Evolutionary conservation across 2,113 vertebrate genomes (phyloP).

Genomic region (Syrmaticus mikado): DNA sequence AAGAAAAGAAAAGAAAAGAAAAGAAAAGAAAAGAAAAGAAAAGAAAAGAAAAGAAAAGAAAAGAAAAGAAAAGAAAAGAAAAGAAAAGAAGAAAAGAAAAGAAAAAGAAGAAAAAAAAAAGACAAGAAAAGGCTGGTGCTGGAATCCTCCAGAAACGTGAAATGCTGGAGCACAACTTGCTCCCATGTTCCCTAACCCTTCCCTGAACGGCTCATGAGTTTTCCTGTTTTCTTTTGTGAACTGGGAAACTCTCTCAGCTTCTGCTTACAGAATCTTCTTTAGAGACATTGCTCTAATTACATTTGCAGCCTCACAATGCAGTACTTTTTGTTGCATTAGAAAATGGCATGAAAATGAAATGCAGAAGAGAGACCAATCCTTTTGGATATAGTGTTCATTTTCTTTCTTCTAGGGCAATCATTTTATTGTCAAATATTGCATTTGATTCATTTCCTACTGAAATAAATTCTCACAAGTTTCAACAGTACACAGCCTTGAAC

Average conservation of each 20-base stretch:
- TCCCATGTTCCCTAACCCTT: not conserved
- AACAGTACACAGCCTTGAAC: not conserved
- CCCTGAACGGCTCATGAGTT: not conserved
- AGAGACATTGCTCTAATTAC: not conserved
- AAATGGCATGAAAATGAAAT: not conserved
- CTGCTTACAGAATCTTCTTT: not conserved
- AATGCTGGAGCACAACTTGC: not conserved
- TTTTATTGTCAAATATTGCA: not conserved
- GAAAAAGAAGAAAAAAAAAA: not conserved
- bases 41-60: too few relatives aligned
- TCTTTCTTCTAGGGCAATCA: not conserved
- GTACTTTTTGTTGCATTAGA: not conserved
- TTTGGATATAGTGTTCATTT: not conserved
- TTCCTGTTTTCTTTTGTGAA: not conserved
- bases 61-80: too few relatives aligned
- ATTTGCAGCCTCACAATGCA: not conserved
- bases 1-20: too few relatives aligned
- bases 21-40: too few relatives aligned
- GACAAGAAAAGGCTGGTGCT: not conserved
- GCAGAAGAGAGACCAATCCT: not conserved
- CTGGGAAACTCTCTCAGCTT: not conserved
- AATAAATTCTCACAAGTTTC: conserved; percentile 10
- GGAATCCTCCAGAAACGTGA: not conserved
- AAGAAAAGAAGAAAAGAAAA: too few relatives aligned
- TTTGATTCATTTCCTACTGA: not conserved